Evolutionary conservation across 2,113 vertebrate genomes (phyloP).

Genomic region (Paradoxurus hermaphroditus): DNA sequence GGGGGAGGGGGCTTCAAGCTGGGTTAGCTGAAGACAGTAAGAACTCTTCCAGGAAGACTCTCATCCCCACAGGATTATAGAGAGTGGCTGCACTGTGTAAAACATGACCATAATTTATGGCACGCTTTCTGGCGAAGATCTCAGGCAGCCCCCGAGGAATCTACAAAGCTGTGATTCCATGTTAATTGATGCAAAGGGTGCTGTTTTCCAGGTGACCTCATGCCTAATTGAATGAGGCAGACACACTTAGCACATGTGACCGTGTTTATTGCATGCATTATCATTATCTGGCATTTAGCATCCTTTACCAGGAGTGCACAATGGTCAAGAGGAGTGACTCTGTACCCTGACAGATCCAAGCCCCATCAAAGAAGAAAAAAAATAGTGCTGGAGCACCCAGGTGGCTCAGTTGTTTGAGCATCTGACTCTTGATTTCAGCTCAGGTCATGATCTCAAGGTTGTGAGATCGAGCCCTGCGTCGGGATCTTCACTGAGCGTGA

Average conservation of each 20-base stretch:
- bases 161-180: neutral
- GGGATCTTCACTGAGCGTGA: too few relatives aligned
- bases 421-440: too few relatives aligned
- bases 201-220: slow-evolving; percentile 68
- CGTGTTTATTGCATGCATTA: neutral
- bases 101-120: neutral
- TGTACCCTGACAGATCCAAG: neutral
- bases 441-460: too few relatives aligned
- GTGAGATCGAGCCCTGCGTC: too few relatives aligned
- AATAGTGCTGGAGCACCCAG: too few relatives aligned
- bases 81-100: neutral
- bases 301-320: neutral
- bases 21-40: slow-evolving; percentile 23
- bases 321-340: neutral
- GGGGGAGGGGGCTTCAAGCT: neutral
- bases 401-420: too few relatives aligned
- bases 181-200: slow-evolving; percentile 43
- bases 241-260: neutral
- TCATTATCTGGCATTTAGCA: neutral
- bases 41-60: slow-evolving; percentile 7
- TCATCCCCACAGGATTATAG: slow-evolving; percentile 14
- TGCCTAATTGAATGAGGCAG: slow-evolving; percentile 32
- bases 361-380: neutral
- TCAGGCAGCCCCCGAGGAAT: neutral
- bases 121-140: neutral